Evolutionary conservation across 2,888 invertebrate genomes (phyloP).

Genomic region (Andrena fulva): DNA sequence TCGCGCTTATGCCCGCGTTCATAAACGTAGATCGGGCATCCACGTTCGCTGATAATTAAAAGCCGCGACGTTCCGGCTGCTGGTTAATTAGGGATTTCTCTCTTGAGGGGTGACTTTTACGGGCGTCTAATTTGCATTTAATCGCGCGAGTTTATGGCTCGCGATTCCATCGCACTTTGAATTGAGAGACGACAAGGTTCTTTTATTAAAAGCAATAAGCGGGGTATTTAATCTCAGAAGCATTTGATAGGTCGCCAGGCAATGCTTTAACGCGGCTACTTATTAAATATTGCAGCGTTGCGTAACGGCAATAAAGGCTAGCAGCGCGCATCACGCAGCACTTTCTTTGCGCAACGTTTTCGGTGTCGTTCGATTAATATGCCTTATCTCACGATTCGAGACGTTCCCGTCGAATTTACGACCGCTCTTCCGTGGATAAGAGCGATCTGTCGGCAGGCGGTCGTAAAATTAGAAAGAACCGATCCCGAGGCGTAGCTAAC

Average conservation of each 20-base stretch:
- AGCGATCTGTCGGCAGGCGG: slow-evolving; percentile 22
- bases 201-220: too few relatives aligned
- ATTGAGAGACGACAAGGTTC: too few relatives aligned
- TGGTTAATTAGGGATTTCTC: slow-evolving; percentile 57
- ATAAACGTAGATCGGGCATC: slow-evolving; percentile 48
- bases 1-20: slow-evolving; percentile 30
- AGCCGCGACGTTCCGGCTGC: slow-evolving; percentile 28
- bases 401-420: slow-evolving; percentile 36
- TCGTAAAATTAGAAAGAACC: slow-evolving; percentile 42
- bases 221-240: too few relatives aligned
- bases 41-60: slow-evolving; percentile 55
- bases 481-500: slow-evolving; percentile 38
- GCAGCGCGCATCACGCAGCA: background rate
- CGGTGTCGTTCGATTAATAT: slow-evolving; percentile 33
- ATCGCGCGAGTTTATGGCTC: slow-evolving; percentile 28
- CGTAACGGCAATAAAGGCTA: slow-evolving; percentile 16
- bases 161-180: background rate
- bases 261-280: slow-evolving; percentile 10
- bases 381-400: slow-evolving; percentile 24
- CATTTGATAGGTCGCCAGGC: background rate
- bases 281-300: slow-evolving; percentile 21
- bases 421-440: background rate
- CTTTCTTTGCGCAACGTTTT: slow-evolving; percentile 30
- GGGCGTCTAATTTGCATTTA: slow-evolving; percentile 36
- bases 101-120: slow-evolving; percentile 30